Conservation (phyloP, 2,797 vertebrate species). For the Strix occidentalis region DNA sequence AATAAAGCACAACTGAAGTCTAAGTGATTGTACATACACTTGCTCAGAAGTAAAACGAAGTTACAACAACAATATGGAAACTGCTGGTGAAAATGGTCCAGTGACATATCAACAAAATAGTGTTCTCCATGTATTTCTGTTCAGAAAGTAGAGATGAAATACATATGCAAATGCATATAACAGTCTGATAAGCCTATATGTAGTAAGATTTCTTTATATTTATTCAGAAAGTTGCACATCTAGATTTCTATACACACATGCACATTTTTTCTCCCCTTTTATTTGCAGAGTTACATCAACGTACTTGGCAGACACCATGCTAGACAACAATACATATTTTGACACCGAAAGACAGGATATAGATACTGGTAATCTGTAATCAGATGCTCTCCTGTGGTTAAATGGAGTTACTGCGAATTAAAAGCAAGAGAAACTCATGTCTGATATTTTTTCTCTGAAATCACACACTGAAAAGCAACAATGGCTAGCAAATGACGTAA, state of each 20-base stretch:
- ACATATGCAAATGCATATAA: neutral
- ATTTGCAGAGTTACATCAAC: neutral
- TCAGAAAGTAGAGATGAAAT: neutral
- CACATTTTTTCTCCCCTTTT: neutral
- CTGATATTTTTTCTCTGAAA: neutral
- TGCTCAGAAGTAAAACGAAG: neutral
- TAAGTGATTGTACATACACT: neutral
- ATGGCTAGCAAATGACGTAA: neutral
- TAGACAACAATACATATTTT: neutral
- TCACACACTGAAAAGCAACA: neutral
- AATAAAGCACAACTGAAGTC: neutral
- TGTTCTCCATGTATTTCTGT: neutral
- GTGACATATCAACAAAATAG: neutral
- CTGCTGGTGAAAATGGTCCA: neutral
- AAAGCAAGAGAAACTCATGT: neutral
- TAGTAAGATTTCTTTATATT: neutral
- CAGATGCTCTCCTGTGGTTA: conserved; percentile 40
- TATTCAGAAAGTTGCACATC: neutral
- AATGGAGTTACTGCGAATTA: neutral
- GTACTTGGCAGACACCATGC: neutral
- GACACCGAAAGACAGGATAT: neutral
- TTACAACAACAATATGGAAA: neutral
- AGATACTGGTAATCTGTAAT: neutral
- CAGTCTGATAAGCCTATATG: neutral
- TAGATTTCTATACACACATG: neutral